Conservation (phyloP, 2,797 vertebrate species). For the Chanos chanos region DNA sequence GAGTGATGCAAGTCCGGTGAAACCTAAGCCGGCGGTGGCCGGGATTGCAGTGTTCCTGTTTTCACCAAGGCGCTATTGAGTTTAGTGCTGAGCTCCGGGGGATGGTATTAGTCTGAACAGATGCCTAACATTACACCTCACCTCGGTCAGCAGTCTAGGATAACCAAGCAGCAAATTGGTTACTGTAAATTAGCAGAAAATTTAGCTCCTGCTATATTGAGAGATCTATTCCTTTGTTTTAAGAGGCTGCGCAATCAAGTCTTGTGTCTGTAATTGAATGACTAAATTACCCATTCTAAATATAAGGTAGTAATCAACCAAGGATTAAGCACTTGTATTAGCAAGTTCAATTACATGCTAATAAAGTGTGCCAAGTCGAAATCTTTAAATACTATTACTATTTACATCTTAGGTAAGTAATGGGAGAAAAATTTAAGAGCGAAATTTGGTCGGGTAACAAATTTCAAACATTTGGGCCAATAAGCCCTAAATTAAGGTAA, state of each 20-base stretch:
- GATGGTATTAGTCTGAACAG: constrained; percentile 67
- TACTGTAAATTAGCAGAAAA: constrained; percentile 86
- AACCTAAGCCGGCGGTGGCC: constrained; percentile 70
- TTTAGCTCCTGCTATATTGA: constrained; percentile 73
- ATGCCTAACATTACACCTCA: constrained; percentile 74
- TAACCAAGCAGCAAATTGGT: constrained; percentile 77
- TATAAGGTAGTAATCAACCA: constrained; percentile 89
- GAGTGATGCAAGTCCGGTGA: constrained; percentile 66
- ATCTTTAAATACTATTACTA: constrained; percentile 92
- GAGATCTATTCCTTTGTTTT: constrained; percentile 85
- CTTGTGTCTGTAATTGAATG: constrained; percentile 82
- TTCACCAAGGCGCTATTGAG: constrained; percentile 69
- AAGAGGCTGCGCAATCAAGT: constrained; percentile 77
- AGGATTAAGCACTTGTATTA: constrained; percentile 85
- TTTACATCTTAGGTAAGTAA: constrained; percentile 92
- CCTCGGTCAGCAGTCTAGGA: constrained; percentile 76
- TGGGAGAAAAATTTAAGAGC: constrained; percentile 83
- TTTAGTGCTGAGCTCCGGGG: constrained; percentile 65
- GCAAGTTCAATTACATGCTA: constrained; percentile 89
- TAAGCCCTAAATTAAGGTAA: constrained; percentile 47
- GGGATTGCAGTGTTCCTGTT: constrained; percentile 70
- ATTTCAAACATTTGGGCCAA: constrained; percentile 15
- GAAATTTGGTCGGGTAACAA: constrained; percentile 66
- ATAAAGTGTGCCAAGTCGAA: constrained; percentile 86
- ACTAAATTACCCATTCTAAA: constrained; percentile 86